A percentile compares a stretch with the other conserved stretches of the same genome.
Conservation (phyloP, 1,140 invertebrate species). For the Musca vetustissima region DNA sequence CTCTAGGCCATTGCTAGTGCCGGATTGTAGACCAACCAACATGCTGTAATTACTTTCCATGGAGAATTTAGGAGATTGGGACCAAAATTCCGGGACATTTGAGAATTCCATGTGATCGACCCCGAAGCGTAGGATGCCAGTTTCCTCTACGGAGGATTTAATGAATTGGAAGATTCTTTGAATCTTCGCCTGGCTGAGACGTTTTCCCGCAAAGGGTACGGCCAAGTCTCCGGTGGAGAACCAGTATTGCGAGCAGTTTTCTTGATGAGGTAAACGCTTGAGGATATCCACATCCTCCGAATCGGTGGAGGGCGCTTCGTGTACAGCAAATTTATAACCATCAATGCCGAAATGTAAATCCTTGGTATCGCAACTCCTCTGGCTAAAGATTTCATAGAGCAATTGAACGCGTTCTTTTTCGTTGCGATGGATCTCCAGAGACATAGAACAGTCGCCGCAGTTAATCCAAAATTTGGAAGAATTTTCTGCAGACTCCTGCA, state of each 20-base stretch:
- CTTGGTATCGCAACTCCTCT: constrained; percentile 41
- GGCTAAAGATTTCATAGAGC: constrained; percentile 47
- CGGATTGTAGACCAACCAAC: constrained; percentile 47
- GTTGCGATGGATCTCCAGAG: constrained; percentile 38
- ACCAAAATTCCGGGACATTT: constrained; percentile 40
- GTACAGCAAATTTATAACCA: constrained; percentile 37
- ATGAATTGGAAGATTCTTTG: constrained; percentile 43
- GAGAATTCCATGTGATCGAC: constrained; percentile 48
- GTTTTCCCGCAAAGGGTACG: constrained; percentile 45
- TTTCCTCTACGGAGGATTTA: constrained; percentile 24
- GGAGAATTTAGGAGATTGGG: constrained; percentile 41
- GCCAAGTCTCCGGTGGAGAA: constrained; percentile 48
- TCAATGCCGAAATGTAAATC: constrained; percentile 50
- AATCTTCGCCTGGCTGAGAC: constrained; percentile 37
- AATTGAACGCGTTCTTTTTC: constrained; percentile 38
- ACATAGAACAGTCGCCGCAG: constrained; percentile 41
- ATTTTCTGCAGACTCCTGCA: background rate
- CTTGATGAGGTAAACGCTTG: constrained; percentile 33
- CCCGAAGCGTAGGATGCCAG: constrained; percentile 39
- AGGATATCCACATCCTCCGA: background rate
- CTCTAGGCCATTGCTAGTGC: constrained; percentile 44
- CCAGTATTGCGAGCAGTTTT: constrained; percentile 50
- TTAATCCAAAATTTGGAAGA: constrained; percentile 44
- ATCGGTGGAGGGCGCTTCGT: background rate
- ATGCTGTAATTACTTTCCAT: constrained; percentile 52